These are phyloP conservation scores for Merodon equestris DNA, from an alignment of 2,888 invertebrate species.

Conservation along the genomic window DNA sequence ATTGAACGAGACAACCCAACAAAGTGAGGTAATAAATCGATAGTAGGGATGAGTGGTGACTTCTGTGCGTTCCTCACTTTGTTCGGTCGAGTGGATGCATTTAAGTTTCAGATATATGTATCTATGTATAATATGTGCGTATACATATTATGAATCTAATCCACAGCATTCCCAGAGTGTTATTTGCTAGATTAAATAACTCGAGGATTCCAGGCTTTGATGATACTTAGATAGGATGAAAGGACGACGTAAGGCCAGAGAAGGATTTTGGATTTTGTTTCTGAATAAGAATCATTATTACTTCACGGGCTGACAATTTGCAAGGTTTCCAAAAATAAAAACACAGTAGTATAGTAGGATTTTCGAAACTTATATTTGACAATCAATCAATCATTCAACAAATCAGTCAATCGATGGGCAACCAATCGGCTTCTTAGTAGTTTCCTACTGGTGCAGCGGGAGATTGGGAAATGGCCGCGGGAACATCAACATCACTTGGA, in stretches of 20 bases:
- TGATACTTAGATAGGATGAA: too few species aligned
- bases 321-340: not conserved
- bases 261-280: not conserved
- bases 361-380: constrained; percentile 25
- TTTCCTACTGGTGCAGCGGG: constrained; percentile 46
- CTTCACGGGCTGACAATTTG: too few species aligned
- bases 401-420: not conserved
- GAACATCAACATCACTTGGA: constrained; percentile 11
- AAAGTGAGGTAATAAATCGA: constrained; percentile 59
- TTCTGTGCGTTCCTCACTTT: too few species aligned
- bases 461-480: constrained; percentile 22
- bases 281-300: too few species aligned
- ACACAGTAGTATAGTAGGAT: constrained; percentile 14
- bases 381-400: constrained; percentile 56
- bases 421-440: constrained; percentile 35
- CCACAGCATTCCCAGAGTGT: not conserved
- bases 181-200: not conserved
- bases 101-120: not conserved
- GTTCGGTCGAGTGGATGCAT: not conserved
- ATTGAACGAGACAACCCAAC: constrained; percentile 55
- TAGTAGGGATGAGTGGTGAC: constrained; percentile 42
- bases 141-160: too few species aligned
- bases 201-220: constrained; percentile 1
- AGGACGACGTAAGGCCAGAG: not conserved
- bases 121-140: not conserved